phyloP scores from a whole-genome alignment of 2,797 vertebrate genomes.

The Buphagus erythrorhynchus region DNA sequence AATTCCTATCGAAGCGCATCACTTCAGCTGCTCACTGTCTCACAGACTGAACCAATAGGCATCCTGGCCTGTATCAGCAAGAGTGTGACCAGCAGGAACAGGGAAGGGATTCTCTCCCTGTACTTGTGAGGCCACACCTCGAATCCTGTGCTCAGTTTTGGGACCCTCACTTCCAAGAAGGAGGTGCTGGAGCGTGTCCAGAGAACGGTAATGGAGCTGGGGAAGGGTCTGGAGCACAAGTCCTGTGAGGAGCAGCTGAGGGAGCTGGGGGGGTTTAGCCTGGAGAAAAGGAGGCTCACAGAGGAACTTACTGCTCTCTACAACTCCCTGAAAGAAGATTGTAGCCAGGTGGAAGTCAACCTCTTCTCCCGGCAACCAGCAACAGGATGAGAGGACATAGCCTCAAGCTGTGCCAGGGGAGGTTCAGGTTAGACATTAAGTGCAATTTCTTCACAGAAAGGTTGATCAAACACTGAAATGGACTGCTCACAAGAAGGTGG shows the following conservation, averaged over 20 bases:
- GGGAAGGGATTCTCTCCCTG: no score
- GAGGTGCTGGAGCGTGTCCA: fast-evolving
- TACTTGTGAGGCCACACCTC: not conserved
- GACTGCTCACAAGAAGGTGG: not conserved
- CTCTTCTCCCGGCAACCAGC: not conserved
- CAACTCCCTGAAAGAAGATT: no score
- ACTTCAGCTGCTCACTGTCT: not conserved
- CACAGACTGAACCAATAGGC: not conserved
- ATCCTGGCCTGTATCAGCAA: not conserved
- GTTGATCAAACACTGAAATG: not conserved
- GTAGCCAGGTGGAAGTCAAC: no score
- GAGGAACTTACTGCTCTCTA: not conserved
- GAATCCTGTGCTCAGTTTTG: fast-evolving
- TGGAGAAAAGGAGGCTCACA: not conserved
- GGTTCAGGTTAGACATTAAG: not conserved
- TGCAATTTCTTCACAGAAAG: not conserved
- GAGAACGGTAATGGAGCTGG: not conserved
- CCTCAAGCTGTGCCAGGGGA: not conserved
- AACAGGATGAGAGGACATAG: not conserved
- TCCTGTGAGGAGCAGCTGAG: not conserved
- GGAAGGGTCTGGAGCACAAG: not conserved
- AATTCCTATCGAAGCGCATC: not conserved
- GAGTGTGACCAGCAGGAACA: not conserved
- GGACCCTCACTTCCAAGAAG: not conserved
- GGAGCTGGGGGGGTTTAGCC: not conserved